phyloP scores from a whole-genome alignment of 2,113 vertebrate species.

The Ahaetulla prasina region DNA sequence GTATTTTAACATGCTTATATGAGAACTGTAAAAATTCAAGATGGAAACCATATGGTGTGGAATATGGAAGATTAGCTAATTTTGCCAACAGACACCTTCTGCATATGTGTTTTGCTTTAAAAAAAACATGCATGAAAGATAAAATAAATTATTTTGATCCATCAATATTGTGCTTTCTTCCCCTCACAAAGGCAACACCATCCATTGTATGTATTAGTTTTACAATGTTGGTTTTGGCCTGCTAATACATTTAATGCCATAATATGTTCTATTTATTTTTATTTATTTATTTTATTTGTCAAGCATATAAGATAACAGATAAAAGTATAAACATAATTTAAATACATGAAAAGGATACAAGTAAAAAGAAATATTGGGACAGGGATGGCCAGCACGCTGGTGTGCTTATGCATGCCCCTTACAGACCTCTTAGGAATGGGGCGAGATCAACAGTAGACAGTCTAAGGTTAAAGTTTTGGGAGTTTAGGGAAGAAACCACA shows the following conservation, averaged over 20 bases:
- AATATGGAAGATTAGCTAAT: neutral
- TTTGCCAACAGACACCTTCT: neutral
- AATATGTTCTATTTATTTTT: neutral
- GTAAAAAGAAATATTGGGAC: too few species aligned
- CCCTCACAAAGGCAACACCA: neutral
- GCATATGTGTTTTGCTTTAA: neutral
- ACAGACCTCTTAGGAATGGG: too few species aligned
- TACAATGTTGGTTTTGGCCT: neutral
- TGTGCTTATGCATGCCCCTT: too few species aligned
- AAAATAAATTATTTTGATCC: neutral
- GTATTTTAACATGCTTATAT: conserved; percentile 39
- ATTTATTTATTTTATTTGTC: too few species aligned
- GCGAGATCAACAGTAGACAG: too few species aligned
- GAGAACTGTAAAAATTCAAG: conserved; percentile 17
- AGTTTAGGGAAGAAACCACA: too few species aligned
- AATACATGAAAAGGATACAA: too few species aligned
- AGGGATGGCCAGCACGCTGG: too few species aligned
- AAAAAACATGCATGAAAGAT: neutral
- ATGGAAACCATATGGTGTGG: neutral
- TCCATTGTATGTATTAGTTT: neutral
- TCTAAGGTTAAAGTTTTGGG: too few species aligned
- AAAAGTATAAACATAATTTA: too few species aligned
- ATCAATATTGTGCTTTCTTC: neutral
- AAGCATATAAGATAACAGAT: too few species aligned
- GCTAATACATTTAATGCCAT: neutral